Conservation (phyloP, 1,140 invertebrate genomes). For the Batillaria attramentaria region DNA sequence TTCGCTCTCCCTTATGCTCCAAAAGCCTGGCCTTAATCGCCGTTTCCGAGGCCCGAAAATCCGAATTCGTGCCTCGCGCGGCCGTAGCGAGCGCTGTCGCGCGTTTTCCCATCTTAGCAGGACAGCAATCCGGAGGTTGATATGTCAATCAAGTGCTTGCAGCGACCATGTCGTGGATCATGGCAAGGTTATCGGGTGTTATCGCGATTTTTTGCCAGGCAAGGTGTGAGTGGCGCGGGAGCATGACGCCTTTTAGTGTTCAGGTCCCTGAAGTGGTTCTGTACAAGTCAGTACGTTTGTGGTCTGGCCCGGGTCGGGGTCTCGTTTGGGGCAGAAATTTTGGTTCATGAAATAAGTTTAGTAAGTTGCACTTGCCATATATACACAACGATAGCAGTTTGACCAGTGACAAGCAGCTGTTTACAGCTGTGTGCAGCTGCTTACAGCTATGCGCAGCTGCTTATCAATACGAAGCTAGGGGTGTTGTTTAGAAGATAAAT, state of each 20-base stretch:
- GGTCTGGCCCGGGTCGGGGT: background rate
- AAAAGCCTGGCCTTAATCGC: background rate
- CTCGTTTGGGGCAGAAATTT: background rate
- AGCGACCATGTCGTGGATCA: background rate
- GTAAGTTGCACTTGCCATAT: background rate
- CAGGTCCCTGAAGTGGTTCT: background rate
- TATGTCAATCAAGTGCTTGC: conserved; percentile 1
- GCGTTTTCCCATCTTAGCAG: background rate
- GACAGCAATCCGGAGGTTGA: background rate
- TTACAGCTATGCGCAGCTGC: background rate
- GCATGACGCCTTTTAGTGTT: background rate
- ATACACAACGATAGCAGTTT: background rate
- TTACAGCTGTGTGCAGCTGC: background rate
- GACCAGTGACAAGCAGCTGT: background rate
- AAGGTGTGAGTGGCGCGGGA: background rate
- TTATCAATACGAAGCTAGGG: too few relatives aligned
- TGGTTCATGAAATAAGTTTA: background rate
- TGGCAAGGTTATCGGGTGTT: background rate
- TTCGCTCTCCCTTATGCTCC: background rate
- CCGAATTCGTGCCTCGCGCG: background rate
- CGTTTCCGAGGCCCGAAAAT: background rate
- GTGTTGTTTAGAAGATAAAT: too few relatives aligned
- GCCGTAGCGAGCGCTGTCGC: background rate
- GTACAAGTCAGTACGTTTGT: background rate
- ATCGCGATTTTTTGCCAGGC: background rate